A percentile compares a stretch with the other conserved stretches of the same genome.
These are phyloP conservation scores for Drosophila sp. DNA, from an alignment of 1,140 invertebrate genomes.

Conservation along the genomic window DNA sequence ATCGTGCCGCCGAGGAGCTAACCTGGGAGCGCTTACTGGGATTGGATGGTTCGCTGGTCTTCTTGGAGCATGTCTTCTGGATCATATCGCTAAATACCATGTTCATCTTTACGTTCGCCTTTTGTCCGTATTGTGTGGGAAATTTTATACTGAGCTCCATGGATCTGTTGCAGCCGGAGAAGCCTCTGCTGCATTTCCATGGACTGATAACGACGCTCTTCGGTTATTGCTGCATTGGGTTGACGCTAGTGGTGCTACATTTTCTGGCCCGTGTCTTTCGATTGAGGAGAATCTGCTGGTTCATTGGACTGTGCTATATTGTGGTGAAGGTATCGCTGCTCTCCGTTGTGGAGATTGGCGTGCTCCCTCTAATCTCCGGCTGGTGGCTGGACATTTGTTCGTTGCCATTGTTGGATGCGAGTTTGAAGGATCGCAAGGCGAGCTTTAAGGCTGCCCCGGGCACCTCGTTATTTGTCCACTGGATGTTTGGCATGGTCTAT, in stretches of 20 bases:
- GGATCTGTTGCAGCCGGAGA: conserved; percentile 90
- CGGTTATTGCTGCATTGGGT: conserved; percentile 96
- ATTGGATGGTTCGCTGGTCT: conserved; percentile 97
- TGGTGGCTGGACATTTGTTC: conserved; percentile 99
- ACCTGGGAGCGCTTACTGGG: conserved; percentile 99
- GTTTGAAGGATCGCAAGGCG: conserved; percentile 93
- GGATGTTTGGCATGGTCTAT: conserved; percentile 99
- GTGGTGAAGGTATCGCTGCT: conserved; percentile 98
- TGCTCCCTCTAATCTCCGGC: conserved; percentile 98
- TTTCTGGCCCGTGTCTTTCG: conserved; percentile 90
- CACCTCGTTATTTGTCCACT: conserved; percentile 99
- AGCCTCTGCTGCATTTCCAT: conserved; percentile 93
- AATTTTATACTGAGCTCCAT: conserved; percentile 91
- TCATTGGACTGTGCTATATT: conserved; percentile 97
- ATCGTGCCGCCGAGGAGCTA: conserved; percentile 97
- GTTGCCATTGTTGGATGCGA: conserved; percentile 96
- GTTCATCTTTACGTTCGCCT: conserved; percentile 97
- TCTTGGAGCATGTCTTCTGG: conserved; percentile 99
- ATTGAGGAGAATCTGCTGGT: conserved; percentile 91
- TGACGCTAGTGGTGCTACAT: conserved; percentile 93
- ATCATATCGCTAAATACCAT: conserved; percentile 98
- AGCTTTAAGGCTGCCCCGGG: conserved; percentile 95
- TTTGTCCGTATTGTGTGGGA: conserved; percentile 98
- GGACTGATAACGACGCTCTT: conserved; percentile 96
- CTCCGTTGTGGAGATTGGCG: conserved; percentile 97